These are phyloP conservation scores for Ptiloglossa arizonensis DNA, from an alignment of 1,140 invertebrate genomes.

Conservation along the genomic window DNA sequence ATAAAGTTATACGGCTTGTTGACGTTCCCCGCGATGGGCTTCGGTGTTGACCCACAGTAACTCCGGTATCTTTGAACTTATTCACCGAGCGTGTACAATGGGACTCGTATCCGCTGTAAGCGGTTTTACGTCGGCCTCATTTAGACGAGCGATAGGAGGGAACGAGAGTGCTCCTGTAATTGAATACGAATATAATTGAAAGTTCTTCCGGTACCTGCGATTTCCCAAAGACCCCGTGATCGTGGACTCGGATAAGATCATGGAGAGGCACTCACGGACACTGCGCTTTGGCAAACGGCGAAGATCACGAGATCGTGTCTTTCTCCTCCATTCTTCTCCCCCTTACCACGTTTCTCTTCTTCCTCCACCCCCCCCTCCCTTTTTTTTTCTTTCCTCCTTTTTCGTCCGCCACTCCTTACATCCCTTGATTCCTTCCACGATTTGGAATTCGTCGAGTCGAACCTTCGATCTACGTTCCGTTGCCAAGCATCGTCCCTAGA, in stretches of 20 bases:
- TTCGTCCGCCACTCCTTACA: background rate
- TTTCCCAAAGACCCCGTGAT: conserved; percentile 30
- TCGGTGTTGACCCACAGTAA: conserved; percentile 6
- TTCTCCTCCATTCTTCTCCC: background rate
- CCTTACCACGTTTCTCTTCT: too few relatives aligned
- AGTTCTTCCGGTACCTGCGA: conserved; percentile 11
- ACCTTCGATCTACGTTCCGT: conserved; percentile 29
- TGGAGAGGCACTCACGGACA: conserved; percentile 15
- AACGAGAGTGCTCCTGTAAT: conserved; percentile 26
- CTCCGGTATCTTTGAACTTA: conserved; percentile 46
- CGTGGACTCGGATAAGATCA: conserved; percentile 17
- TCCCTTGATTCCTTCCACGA: background rate
- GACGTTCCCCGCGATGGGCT: conserved; percentile 11
- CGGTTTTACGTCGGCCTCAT: conserved; percentile 23
- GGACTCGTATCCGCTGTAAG: conserved; percentile 23
- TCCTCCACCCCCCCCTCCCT: background rate
- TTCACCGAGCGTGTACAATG: conserved; percentile 40
- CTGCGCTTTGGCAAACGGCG: conserved; percentile 23
- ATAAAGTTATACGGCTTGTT: conserved; percentile 17
- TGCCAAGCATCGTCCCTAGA: conserved; percentile 30
- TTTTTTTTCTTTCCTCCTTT: background rate
- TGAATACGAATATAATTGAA: conserved; percentile 55
- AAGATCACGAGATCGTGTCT: conserved; percentile 18
- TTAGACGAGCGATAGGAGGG: conserved; percentile 22
- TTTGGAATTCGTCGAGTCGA: conserved; percentile 24